These are phyloP conservation scores for Paramormyrops hopkinsi DNA, from an alignment of 2,797 vertebrate genomes.

Conservation along the genomic window DNA sequence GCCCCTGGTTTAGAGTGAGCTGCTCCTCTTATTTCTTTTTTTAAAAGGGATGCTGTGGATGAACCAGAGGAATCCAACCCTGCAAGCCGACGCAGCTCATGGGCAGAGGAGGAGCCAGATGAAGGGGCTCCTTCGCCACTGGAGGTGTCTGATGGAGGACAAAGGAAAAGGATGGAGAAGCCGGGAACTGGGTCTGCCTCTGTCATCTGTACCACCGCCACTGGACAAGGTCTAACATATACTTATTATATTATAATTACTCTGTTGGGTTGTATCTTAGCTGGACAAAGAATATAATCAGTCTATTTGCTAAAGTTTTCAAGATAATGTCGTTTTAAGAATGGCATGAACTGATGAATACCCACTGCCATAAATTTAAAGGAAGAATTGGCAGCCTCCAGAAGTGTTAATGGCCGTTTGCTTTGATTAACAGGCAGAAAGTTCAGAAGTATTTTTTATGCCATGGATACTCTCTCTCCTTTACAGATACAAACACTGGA, in stretches of 20 bases:
- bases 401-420: background rate
- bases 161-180: slow-evolving; percentile 83
- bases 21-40: background rate
- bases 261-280: background rate
- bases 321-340: background rate
- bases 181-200: slow-evolving; percentile 63
- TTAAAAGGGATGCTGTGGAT: slow-evolving; percentile 70
- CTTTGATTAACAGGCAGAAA: background rate
- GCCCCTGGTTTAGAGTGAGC: background rate
- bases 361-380: background rate
- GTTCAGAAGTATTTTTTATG: background rate
- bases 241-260: background rate
- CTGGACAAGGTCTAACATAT: background rate
- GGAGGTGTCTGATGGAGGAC: slow-evolving; percentile 69
- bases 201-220: slow-evolving; percentile 25
- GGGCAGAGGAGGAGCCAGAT: background rate
- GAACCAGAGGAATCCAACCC: slow-evolving; percentile 86
- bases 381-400: background rate
- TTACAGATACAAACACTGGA: slow-evolving; percentile 73
- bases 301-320: background rate
- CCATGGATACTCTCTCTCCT: slow-evolving; percentile 28
- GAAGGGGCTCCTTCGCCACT: background rate
- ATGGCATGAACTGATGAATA: background rate
- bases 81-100: slow-evolving; percentile 76
- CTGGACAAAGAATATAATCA: background rate